phyloP scores from a whole-genome alignment of 2,113 vertebrate genomes.

The Apistogramma diplotaenia region DNA sequence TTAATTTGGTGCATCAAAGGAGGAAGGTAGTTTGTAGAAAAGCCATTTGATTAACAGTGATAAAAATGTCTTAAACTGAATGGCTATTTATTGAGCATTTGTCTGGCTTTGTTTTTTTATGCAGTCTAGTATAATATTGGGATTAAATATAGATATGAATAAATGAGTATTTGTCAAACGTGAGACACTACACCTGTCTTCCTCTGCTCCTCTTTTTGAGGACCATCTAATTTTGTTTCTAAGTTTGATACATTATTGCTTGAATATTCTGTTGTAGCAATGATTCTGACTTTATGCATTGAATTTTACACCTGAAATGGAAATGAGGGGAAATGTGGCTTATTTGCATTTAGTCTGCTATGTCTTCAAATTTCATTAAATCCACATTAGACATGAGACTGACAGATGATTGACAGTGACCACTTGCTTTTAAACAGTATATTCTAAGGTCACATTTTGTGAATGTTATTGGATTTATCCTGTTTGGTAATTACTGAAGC shows the following conservation, averaged over 20 bases:
- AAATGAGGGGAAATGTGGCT: neutral
- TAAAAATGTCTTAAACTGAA: neutral
- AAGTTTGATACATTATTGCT: neutral
- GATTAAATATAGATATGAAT: neutral
- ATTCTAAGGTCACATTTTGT: neutral
- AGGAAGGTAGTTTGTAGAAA: neutral
- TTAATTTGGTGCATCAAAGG: neutral
- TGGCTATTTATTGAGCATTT: neutral
- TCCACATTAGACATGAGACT: neutral
- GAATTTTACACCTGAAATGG: neutral
- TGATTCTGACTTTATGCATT: neutral
- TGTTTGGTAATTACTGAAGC: neutral
- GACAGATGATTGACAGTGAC: neutral
- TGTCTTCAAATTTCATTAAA: neutral
- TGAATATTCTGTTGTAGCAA: neutral
- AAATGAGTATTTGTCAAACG: neutral
- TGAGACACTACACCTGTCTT: neutral
- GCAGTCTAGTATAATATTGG: neutral
- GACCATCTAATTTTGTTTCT: neutral
- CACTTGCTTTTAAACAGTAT: neutral
- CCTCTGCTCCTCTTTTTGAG: neutral
- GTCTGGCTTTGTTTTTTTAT: neutral
- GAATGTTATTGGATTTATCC: neutral
- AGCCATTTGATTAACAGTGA: fast-evolving
- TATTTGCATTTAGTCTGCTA: neutral